These are phyloP conservation scores for Henricia sp. DNA, from an alignment of 53 echinoderm and acorn worm species.

Conservation along the genomic window DNA sequence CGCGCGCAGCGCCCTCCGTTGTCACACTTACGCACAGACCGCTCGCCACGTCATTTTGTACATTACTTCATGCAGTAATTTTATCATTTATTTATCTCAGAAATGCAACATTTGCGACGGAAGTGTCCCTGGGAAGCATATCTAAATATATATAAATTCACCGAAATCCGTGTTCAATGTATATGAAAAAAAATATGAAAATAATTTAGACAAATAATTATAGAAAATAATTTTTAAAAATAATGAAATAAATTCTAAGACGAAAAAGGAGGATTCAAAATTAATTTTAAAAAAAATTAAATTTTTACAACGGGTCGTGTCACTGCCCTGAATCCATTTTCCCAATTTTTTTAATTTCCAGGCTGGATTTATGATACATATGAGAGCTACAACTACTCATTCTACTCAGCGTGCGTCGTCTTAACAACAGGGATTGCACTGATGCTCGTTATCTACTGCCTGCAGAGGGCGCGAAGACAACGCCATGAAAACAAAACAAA, in stretches of 20 bases:
- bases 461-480: background rate
- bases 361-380: conserved; percentile 48
- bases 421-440: conserved; percentile 5
- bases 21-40: no score
- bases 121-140: no score
- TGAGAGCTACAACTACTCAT: conserved; percentile 41
- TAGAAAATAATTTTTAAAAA: no score
- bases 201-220: background rate
- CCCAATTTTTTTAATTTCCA: background rate
- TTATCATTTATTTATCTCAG: no score
- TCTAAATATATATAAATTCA: no score
- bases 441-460: conserved; percentile 26
- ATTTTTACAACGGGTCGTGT: background rate
- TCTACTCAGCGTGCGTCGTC: conserved; percentile 32
- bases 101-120: no score
- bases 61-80: no score
- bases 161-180: background rate
- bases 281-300: background rate
- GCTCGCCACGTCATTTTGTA: no score
- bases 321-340: background rate
- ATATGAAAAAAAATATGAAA: background rate
- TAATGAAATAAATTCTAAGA: background rate
- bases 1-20: no score
- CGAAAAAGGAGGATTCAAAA: background rate
- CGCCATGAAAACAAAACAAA: no score